phyloP scores from a whole-genome alignment of 2,888 invertebrate species.

The Ecliptopera silaceata region DNA sequence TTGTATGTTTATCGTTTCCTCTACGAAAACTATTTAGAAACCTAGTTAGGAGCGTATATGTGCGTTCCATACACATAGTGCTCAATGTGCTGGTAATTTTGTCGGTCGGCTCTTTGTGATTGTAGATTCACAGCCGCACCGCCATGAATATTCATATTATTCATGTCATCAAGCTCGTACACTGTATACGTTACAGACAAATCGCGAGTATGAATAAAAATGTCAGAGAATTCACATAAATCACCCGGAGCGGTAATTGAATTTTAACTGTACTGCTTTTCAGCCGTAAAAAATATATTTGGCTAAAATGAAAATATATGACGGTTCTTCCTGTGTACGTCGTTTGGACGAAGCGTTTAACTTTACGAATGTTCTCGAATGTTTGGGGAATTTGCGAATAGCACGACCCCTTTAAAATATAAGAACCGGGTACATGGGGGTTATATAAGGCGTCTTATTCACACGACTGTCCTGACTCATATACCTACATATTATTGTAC shows the following conservation, averaged over 20 bases:
- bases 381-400: background rate
- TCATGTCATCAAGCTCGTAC: slow-evolving; percentile 52
- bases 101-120: slow-evolving; percentile 43
- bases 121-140: slow-evolving; percentile 46
- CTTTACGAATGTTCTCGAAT: background rate
- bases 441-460: too few species aligned
- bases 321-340: slow-evolving; percentile 8
- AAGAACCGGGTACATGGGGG: too few species aligned
- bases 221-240: slow-evolving; percentile 41
- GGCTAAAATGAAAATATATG: slow-evolving; percentile 15
- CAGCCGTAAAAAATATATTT: slow-evolving; percentile 39
- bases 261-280: slow-evolving; percentile 40
- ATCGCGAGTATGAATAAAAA: slow-evolving; percentile 43
- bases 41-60: background rate
- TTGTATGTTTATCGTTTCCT: too few species aligned
- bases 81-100: slow-evolving; percentile 51
- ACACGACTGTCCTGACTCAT: too few species aligned
- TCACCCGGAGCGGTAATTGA: slow-evolving; percentile 29
- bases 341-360: background rate
- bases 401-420: background rate
- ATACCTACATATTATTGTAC: too few species aligned
- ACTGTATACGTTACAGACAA: slow-evolving; percentile 28
- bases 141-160: slow-evolving; percentile 61
- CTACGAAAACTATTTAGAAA: too few species aligned
- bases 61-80: slow-evolving; percentile 4